These are phyloP conservation scores for Phortica magna DNA, from an alignment of 2,888 invertebrate genomes.

Conservation along the genomic window DNA sequence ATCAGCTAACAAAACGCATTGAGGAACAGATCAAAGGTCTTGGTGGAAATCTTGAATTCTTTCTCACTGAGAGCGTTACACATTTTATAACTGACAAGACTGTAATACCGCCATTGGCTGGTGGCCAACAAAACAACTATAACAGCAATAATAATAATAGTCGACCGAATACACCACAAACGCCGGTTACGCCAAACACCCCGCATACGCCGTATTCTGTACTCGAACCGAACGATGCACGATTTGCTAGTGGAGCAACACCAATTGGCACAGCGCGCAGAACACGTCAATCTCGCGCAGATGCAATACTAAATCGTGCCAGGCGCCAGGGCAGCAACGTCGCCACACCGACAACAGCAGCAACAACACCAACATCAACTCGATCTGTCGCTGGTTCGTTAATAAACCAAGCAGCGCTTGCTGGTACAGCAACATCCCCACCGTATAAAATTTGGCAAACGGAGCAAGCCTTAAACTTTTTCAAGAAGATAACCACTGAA, in stretches of 20 bases:
- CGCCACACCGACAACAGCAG: conserved; percentile 43
- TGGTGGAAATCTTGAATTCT: conserved; percentile 80
- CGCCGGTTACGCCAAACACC: conserved; percentile 68
- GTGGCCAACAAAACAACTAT: conserved; percentile 36
- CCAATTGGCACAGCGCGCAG: conserved; percentile 50
- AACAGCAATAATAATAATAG: conserved; percentile 49
- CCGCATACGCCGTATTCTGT: conserved; percentile 65
- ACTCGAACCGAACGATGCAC: conserved; percentile 40
- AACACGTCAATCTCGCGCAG: conserved; percentile 81
- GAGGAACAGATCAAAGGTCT: conserved; percentile 85
- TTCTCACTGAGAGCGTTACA: conserved; percentile 75
- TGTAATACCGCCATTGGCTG: conserved; percentile 30
- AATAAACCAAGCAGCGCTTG: conserved; percentile 3
- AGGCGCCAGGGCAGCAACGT: conserved; percentile 68
- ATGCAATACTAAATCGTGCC: conserved; percentile 90
- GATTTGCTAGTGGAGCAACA: conserved; percentile 19
- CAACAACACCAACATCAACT: conserved; percentile 30
- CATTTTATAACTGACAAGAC: conserved; percentile 77
- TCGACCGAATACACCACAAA: conserved; percentile 63
- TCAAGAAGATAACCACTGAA: conserved; percentile 81
- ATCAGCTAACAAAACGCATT: conserved; percentile 82
- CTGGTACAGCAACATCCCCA: conserved; percentile 26
- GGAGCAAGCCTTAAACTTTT: conserved; percentile 82
- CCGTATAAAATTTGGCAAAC: conserved; percentile 80
- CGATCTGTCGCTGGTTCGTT: background rate